A percentile compares a stretch with the other conserved stretches of the same genome.
Evolutionary conservation across 1,140 invertebrate species (phyloP).

Genomic region (Zophobas atratus): DNA sequence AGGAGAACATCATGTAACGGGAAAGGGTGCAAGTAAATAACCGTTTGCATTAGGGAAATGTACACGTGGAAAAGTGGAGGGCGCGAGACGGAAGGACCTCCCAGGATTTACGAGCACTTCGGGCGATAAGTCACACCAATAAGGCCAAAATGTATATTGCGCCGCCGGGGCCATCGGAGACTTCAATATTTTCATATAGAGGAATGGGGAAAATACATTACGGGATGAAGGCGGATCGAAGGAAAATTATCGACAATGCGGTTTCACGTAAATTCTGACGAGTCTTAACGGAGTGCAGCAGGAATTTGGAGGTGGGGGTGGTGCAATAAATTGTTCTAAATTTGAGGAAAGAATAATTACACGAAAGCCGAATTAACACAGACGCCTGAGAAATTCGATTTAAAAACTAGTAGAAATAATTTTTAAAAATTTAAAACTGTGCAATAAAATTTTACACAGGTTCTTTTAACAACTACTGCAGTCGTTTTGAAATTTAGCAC

Average conservation of each 20-base stretch:
- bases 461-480: no score
- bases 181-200: constrained; percentile 37
- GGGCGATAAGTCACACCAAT: constrained; percentile 40
- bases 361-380: no score
- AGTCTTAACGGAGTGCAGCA: no score
- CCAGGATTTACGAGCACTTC: constrained; percentile 37
- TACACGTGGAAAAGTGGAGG: constrained; percentile 38
- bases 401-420: no score
- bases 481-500: no score
- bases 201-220: constrained; percentile 28
- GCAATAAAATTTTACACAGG: no score
- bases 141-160: constrained; percentile 43
- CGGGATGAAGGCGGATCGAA: constrained; percentile 5
- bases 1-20: constrained; percentile 27
- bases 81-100: constrained; percentile 38
- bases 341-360: no score
- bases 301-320: no score
- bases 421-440: no score
- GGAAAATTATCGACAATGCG: constrained; percentile 8
- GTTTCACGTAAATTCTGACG: no score
- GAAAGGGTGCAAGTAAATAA: constrained; percentile 43
- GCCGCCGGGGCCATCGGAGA: constrained; percentile 32
- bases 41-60: constrained; percentile 42
- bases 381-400: no score
- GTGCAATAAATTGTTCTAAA: no score